Conservation (phyloP, 1,140 invertebrate species). For the Brachionus calyciflorus region DNA sequence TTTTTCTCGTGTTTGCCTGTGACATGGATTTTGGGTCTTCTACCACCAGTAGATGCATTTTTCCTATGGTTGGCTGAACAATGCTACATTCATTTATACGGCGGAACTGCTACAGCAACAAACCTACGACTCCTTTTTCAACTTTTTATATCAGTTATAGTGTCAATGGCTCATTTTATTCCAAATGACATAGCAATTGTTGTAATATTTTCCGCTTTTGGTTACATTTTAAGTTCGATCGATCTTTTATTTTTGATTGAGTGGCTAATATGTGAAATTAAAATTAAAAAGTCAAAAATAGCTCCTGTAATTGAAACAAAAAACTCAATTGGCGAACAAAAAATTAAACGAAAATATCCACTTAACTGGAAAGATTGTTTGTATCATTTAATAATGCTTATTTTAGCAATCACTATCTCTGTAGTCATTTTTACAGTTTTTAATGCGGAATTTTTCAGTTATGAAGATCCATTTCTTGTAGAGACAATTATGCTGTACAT, state of each 20-base stretch:
- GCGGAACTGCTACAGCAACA: conserved; percentile 58
- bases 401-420: conserved; percentile 49
- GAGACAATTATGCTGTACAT: conserved; percentile 52
- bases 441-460: conserved; percentile 44
- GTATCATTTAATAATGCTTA: conserved; percentile 53
- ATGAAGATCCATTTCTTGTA: conserved; percentile 46
- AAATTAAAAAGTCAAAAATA: conserved; percentile 39
- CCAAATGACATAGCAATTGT: conserved; percentile 51
- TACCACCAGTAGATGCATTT: conserved; percentile 61
- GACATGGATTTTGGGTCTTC: conserved; percentile 60
- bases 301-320: neutral
- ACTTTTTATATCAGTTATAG: conserved; percentile 51
- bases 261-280: conserved; percentile 47
- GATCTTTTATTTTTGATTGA: conserved; percentile 53
- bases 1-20: conserved; percentile 58
- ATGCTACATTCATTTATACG: conserved; percentile 57
- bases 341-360: conserved; percentile 51
- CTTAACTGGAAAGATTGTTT: conserved; percentile 52
- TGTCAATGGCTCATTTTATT: conserved; percentile 53
- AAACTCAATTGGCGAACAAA: neutral
- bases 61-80: conserved; percentile 61
- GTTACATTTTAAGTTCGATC: conserved; percentile 55
- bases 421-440: conserved; percentile 50
- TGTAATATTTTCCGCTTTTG: conserved; percentile 52
- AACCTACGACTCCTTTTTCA: conserved; percentile 53